A percentile compares a stretch with the other conserved stretches of the same genome.
These are phyloP conservation scores for Hypotaenidia philippensis DNA, from an alignment of 2,797 vertebrate genomes.

Conservation along the genomic window DNA sequence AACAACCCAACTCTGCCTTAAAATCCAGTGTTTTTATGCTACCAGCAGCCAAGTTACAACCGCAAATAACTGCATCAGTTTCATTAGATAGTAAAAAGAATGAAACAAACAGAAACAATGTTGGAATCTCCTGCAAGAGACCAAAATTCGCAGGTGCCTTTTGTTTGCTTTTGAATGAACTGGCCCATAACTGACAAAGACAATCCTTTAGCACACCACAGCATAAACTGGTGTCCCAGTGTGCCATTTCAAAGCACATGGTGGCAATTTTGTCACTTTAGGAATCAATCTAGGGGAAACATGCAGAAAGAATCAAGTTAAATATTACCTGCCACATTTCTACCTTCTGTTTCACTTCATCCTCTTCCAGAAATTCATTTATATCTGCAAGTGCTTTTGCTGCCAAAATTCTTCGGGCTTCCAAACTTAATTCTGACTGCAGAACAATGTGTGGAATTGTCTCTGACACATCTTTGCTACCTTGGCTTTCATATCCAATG, in stretches of 20 bases:
- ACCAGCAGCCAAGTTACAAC: not conserved
- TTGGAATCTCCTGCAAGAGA: not conserved
- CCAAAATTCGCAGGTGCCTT: not conserved
- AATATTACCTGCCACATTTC: conserved; percentile 92
- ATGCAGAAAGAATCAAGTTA: not conserved
- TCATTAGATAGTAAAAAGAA: not conserved
- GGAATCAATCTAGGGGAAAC: not conserved
- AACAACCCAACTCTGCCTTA: not conserved
- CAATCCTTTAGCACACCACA: not conserved
- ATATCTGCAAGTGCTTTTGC: conserved; percentile 89
- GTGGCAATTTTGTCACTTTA: not conserved
- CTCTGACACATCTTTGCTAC: conserved; percentile 67
- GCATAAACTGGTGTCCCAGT: not conserved
- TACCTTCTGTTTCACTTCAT: conserved; percentile 84
- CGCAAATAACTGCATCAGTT: not conserved
- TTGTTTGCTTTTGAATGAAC: not conserved
- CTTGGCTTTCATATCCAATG: conserved; percentile 26
- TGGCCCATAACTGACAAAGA: not conserved
- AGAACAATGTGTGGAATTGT: conserved; percentile 80
- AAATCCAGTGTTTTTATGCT: not conserved
- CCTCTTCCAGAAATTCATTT: conserved; percentile 83
- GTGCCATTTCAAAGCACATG: not conserved
- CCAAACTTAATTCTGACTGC: conserved; percentile 83
- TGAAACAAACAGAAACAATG: not conserved
- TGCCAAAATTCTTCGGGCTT: conserved; percentile 86